Conservation (phyloP, 2,888 invertebrate genomes). For the Tanytarsus gracilentus region DNA sequence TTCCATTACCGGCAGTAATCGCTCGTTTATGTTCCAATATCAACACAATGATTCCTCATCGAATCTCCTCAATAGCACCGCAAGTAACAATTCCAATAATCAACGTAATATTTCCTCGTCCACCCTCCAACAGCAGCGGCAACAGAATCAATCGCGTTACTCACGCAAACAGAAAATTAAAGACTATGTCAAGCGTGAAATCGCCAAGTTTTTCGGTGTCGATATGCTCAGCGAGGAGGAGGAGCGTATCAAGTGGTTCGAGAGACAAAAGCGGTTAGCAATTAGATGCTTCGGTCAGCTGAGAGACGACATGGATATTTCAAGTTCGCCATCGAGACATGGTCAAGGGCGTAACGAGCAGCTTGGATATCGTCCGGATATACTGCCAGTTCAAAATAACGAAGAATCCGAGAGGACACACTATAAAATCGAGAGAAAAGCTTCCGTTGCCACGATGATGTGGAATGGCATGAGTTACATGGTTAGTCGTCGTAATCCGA, state of each 20-base stretch:
- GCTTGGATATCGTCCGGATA: slow-evolving; percentile 39
- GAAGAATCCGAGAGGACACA: slow-evolving; percentile 57
- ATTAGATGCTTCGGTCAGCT: slow-evolving; percentile 38
- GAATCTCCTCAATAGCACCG: not conserved
- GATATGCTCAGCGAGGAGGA: slow-evolving; percentile 38
- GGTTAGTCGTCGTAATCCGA: slow-evolving; percentile 50
- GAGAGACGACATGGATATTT: slow-evolving; percentile 32
- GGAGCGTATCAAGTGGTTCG: slow-evolving; percentile 39
- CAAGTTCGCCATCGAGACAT: slow-evolving; percentile 7
- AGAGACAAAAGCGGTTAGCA: slow-evolving; percentile 40
- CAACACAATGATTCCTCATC: slow-evolving; percentile 28
- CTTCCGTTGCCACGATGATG: slow-evolving; percentile 40
- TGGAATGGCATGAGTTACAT: slow-evolving; percentile 38
- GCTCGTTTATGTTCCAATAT: slow-evolving; percentile 28
- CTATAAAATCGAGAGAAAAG: slow-evolving; percentile 52
- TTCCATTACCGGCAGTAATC: slow-evolving; percentile 30
- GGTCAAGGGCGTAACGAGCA: slow-evolving; percentile 32
- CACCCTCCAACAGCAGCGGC: slow-evolving; percentile 31
- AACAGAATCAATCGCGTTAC: slow-evolving; percentile 29
- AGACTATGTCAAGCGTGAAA: slow-evolving; percentile 39
- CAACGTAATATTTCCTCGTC: slow-evolving; percentile 25
- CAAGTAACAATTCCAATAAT: not conserved
- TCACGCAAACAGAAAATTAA: slow-evolving; percentile 33
- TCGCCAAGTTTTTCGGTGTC: slow-evolving; percentile 41
- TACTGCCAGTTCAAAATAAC: slow-evolving; percentile 36